Evolutionary conservation across 1,140 invertebrate species (phyloP).

Genomic region (Danaus melanippus): DNA sequence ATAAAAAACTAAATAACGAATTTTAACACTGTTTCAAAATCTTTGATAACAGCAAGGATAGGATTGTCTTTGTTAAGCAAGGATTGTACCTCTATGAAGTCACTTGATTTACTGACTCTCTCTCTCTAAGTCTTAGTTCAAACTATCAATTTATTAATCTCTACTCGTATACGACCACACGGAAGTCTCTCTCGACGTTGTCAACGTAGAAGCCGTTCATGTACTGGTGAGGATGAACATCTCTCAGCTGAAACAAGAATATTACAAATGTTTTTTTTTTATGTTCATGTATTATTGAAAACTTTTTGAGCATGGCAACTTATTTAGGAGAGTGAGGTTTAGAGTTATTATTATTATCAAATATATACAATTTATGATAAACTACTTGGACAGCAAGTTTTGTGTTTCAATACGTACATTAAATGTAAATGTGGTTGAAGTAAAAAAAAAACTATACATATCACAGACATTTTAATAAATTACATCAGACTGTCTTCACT

Average conservation of each 20-base stretch:
- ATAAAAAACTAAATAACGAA: too few relatives aligned
- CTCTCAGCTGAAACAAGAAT: slow-evolving; percentile 34
- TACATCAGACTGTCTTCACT: too few relatives aligned
- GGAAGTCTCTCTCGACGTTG: slow-evolving; percentile 37
- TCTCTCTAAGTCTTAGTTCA: too few relatives aligned
- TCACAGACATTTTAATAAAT: slow-evolving; percentile 7
- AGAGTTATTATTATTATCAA: not conserved
- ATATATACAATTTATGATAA: not conserved
- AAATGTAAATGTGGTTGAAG: slow-evolving; percentile 1
- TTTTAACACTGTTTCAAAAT: too few relatives aligned
- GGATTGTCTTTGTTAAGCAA: too few relatives aligned
- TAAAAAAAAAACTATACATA: slow-evolving; percentile 5
- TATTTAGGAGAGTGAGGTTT: too few relatives aligned
- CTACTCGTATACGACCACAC: slow-evolving; percentile 44
- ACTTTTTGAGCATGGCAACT: not conserved
- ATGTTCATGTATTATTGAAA: not conserved
- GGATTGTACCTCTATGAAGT: too few relatives aligned
- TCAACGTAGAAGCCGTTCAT: slow-evolving; percentile 55
- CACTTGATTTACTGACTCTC: too few relatives aligned
- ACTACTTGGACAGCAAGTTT: slow-evolving; percentile 2
- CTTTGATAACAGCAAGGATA: too few relatives aligned
- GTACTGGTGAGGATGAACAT: slow-evolving; percentile 34
- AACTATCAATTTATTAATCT: too few relatives aligned
- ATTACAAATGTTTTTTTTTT: slow-evolving; percentile 1
- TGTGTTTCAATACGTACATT: not conserved